Conservation (phyloP, 2,113 vertebrate species). For the Psettodes erumei region DNA sequence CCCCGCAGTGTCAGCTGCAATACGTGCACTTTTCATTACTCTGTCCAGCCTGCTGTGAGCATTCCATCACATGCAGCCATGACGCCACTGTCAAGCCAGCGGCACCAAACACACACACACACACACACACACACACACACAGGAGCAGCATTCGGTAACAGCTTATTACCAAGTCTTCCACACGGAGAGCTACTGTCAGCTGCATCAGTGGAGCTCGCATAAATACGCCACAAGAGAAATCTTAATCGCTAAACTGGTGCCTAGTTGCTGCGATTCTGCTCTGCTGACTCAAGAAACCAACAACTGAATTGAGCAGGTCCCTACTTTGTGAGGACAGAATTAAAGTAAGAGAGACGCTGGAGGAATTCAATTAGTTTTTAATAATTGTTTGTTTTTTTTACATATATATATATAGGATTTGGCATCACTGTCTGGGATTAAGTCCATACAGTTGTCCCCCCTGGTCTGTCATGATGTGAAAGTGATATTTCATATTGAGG, state of each 20-base stretch:
- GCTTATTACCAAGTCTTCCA: constrained; percentile 38
- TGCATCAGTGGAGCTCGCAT: constrained; percentile 23
- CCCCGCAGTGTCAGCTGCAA: constrained; percentile 58
- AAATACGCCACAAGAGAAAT: constrained; percentile 41
- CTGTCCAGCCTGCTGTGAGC: constrained; percentile 66
- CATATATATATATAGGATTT: too few species aligned
- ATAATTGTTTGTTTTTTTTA: too few species aligned
- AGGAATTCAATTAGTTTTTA: constrained; percentile 32
- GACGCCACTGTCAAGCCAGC: constrained; percentile 54
- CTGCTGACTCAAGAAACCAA: too few species aligned
- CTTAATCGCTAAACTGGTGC: constrained; percentile 45
- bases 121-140: constrained; percentile 6
- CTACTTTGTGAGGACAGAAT: background rate
- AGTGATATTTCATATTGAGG: constrained; percentile 47
- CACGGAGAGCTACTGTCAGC: constrained; percentile 23
- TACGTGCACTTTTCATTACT: constrained; percentile 71
- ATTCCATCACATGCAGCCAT: constrained; percentile 68
- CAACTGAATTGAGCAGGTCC: background rate
- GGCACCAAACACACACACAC: constrained; percentile 28
- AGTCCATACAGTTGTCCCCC: constrained; percentile 16
- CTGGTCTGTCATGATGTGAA: constrained; percentile 20
- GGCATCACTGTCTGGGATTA: constrained; percentile 28
- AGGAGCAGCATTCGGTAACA: constrained; percentile 12
- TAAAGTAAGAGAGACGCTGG: background rate
- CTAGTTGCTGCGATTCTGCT: constrained; percentile 11